phyloP scores from a whole-genome alignment of 2,888 invertebrate genomes.

The Drosophila kokeensis region DNA sequence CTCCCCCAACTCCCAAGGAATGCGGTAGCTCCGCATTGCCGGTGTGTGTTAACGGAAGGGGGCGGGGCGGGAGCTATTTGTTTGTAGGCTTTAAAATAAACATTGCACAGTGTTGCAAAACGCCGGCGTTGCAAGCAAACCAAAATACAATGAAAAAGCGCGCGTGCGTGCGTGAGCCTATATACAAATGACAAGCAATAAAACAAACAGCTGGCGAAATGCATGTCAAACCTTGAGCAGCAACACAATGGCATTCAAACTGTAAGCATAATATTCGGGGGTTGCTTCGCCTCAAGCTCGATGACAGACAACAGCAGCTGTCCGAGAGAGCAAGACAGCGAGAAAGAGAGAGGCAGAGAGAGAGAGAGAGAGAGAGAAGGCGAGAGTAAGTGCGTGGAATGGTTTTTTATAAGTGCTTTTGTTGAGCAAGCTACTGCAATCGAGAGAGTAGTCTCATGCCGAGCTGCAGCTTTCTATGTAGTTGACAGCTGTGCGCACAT shows the following conservation, averaged over 20 bases:
- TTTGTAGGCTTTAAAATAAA: slow-evolving; percentile 20
- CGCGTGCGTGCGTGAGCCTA: slow-evolving; percentile 36
- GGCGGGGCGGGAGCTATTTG: not conserved
- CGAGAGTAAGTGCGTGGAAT: slow-evolving; percentile 26
- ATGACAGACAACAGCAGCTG: slow-evolving; percentile 27
- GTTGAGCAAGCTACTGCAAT: slow-evolving; percentile 32
- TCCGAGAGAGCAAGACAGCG: slow-evolving; percentile 4
- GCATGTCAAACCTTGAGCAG: slow-evolving; percentile 46
- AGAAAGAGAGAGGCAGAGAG: not conserved
- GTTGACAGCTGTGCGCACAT: slow-evolving; percentile 37
- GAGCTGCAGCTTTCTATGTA: slow-evolving; percentile 17
- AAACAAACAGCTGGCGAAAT: slow-evolving; percentile 32
- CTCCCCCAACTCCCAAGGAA: slow-evolving; percentile 1
- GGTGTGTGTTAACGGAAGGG: not conserved
- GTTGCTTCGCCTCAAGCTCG: slow-evolving; percentile 55
- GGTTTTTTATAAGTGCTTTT: slow-evolving; percentile 50
- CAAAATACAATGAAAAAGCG: slow-evolving; percentile 43
- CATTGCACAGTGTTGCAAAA: slow-evolving; percentile 56
- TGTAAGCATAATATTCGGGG: slow-evolving; percentile 46
- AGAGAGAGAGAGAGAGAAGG: not conserved
- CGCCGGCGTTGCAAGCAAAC: slow-evolving; percentile 19
- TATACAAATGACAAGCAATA: slow-evolving; percentile 37
- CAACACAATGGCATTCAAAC: slow-evolving; percentile 39
- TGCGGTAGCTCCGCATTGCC: slow-evolving; percentile 4
- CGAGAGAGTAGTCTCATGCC: slow-evolving; percentile 16